phyloP scores from a whole-genome alignment of 1,140 invertebrate species.

The Caenorhabditis briggsae region DNA sequence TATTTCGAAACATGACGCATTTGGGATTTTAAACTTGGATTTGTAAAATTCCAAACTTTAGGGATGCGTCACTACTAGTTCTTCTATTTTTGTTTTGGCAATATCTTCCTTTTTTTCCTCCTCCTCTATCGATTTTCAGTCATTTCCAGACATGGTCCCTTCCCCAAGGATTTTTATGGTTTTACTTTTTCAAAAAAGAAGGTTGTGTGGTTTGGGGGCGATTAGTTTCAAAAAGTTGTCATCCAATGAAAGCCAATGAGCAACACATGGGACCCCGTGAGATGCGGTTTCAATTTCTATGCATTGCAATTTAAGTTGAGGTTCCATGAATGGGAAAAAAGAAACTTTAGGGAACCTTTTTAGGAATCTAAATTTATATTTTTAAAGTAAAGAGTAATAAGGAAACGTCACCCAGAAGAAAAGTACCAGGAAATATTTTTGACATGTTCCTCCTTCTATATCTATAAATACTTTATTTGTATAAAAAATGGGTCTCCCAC shows the following conservation, averaged over 20 bases:
- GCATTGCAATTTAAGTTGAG: neutral
- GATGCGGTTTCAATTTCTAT: conserved; percentile 1
- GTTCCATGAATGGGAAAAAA: neutral
- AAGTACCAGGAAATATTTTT: no score
- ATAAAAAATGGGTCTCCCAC: no score
- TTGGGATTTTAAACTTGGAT: neutral
- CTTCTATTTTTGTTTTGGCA: neutral
- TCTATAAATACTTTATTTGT: no score
- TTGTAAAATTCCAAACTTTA: neutral
- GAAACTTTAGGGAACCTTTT: no score
- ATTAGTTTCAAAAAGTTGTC: conserved; percentile 8
- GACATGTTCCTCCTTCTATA: no score
- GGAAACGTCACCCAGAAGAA: no score
- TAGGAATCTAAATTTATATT: no score
- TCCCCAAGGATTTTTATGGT: no score
- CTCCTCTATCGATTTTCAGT: conserved; percentile 14
- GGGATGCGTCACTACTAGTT: neutral
- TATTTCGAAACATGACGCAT: conserved; percentile 2
- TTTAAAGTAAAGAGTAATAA: no score
- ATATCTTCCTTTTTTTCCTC: neutral
- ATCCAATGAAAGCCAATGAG: neutral
- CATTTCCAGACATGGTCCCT: conserved; percentile 2
- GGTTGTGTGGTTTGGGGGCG: neutral
- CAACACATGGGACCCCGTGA: neutral
- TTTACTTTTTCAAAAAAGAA: neutral